Evolutionary conservation across 2,888 invertebrate species (phyloP), one percentile per base, ranked within the genome.

Genomic region (Caenorhabditis sp.): DNA sequence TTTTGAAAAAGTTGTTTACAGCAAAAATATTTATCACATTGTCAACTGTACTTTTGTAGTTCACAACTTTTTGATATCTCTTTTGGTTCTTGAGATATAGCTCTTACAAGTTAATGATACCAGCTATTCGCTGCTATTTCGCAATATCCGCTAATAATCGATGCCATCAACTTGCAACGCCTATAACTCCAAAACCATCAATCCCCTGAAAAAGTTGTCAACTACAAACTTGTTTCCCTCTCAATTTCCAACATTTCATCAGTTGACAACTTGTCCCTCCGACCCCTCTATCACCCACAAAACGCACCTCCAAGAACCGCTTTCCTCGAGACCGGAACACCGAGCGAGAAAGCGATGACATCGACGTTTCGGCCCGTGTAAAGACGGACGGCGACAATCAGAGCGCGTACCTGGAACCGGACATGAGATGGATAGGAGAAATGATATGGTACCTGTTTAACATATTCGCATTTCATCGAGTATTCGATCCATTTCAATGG

Each of bases 401-500:
- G 78, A 58, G 91, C 88, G 13, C 91, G 87, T 13, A 90, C 89
- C 89, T 89, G 62, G 11, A 77, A 68, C 11, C 8, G 24, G 35
- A 40, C 0, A 8, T 50, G 0, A 20, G 32, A 6, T 32, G 40
- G n/a, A 56, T 26, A 28, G 51, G 5, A 35, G 18, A n/a, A 47
- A 56, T 61, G 56, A 37, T 35, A 70, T 50, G 51, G 24, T 32
- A 88, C 88, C 84, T 88, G 88, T 32, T 88, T 88, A 18, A 88
- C 86, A 51, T 89, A 91, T 44, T 88, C 87, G 76, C 91, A 91
- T 58, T 87, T 84, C 91, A 91, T 91, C 40, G 88, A 85, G 71
- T 91, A 90, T 72, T 89, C 87, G 15, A 88, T 84, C 90, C 90
- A 91, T 69, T 90, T 90, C 50, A 91, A 80, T 8, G 91, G 90